Percentiles rank a stretch among this genome's conserved stretches.
Conservation (phyloP, 2,113 vertebrate genomes). For the Tapirus terrestris region DNA sequence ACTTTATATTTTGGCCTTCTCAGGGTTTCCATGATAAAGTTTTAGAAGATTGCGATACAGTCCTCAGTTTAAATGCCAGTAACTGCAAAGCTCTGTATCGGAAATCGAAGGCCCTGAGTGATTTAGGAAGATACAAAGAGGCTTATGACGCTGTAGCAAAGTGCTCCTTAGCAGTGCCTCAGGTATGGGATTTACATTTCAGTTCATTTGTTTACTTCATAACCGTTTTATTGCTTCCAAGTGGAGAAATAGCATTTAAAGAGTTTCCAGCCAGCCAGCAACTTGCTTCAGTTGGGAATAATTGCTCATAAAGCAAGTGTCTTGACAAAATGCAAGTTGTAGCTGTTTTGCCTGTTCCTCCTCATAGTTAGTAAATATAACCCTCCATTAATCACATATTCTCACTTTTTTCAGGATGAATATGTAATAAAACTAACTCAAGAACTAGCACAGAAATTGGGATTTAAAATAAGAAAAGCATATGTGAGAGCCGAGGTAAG, state of each 20-base stretch:
- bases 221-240: neutral
- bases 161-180: conserved; percentile 95
- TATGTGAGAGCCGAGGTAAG: conserved; percentile 96
- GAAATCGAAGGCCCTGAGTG: conserved; percentile 94
- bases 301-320: neutral
- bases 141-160: conserved; percentile 97
- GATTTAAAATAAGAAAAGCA: conserved; percentile 98
- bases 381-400: neutral
- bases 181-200: conserved; percentile 86
- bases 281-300: neutral
- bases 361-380: neutral
- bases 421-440: conserved; percentile 96
- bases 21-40: conserved; percentile 94
- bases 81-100: conserved; percentile 95
- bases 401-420: conserved; percentile 89
- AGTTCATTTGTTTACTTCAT: neutral
- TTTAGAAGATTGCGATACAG: conserved; percentile 93
- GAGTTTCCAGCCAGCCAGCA: neutral
- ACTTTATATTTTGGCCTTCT: neutral
- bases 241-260: neutral
- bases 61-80: conserved; percentile 91
- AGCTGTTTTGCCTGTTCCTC: neutral
- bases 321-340: neutral
- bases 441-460: conserved; percentile 96
- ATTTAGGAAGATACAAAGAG: conserved; percentile 92